These are phyloP conservation scores for Platyrinchus mystaceus DNA, from an alignment of 2,797 vertebrate species.

Conservation along the genomic window DNA sequence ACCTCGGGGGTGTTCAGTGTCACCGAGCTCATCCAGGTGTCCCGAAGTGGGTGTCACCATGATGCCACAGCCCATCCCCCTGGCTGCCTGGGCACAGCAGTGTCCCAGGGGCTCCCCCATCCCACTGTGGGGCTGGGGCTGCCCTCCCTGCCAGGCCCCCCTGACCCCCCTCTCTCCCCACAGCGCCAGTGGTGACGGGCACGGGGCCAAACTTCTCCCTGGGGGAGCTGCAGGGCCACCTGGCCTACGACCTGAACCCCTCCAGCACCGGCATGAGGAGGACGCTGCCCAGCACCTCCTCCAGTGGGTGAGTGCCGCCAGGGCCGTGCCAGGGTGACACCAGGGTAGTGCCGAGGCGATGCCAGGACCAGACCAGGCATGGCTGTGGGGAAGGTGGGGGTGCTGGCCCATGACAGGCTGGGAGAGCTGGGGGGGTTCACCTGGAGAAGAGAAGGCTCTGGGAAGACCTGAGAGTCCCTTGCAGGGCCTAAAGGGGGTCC, in stretches of 20 bases:
- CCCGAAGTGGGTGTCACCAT: conserved; percentile 87
- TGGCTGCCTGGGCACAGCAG: rapidly evolving
- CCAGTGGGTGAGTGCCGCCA: conserved; percentile 81
- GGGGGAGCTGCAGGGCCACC: conserved; percentile 95
- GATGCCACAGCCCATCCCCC: not conserved
- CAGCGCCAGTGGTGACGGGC: conserved; percentile 93
- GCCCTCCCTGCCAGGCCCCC: not conserved
- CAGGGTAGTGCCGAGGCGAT: rapidly evolving
- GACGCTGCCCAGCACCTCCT: conserved; percentile 87
- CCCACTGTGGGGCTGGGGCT: not conserved
- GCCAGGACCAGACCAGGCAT: rapidly evolving
- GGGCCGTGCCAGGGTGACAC: rapidly evolving
- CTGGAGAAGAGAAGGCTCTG: not conserved
- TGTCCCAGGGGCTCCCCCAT: rapidly evolving
- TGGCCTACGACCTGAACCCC: conserved; percentile 96
- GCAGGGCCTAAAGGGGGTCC: not conserved
- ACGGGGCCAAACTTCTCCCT: conserved; percentile 94
- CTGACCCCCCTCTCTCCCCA: not conserved
- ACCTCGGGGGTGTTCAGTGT: conserved; percentile 98
- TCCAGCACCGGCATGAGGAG: conserved; percentile 86
- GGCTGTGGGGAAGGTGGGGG: rapidly evolving
- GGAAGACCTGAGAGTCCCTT: not conserved
- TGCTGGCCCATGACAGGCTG: not conserved
- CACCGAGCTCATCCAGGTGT: conserved; percentile 95
- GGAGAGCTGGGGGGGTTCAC: not conserved